Percentiles rank a stretch among this genome's conserved stretches.
Evolutionary conservation across 2,113 vertebrate species (phyloP).

Genomic region (Raja brachyura): DNA sequence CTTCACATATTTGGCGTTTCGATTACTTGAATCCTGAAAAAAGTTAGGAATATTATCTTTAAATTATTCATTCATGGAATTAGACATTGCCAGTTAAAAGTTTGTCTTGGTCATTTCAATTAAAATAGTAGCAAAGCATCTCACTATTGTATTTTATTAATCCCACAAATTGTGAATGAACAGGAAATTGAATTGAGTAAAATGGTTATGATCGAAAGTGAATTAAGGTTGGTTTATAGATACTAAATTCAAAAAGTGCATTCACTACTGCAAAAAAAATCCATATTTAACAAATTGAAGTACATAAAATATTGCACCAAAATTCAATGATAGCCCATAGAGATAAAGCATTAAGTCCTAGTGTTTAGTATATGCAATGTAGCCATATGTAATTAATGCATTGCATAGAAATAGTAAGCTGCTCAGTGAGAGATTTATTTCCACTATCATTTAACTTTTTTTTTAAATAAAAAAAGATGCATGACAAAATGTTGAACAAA

Average conservation of each 20-base stretch:
- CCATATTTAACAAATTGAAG: background rate
- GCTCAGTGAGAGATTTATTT: background rate
- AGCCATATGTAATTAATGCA: background rate
- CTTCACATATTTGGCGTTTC: background rate
- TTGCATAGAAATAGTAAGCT: background rate
- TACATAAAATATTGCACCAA: background rate
- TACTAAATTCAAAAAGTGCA: background rate
- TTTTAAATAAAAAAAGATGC: too few relatives aligned
- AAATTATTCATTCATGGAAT: background rate
- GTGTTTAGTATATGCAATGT: constrained; percentile 7
- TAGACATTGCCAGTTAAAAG: background rate
- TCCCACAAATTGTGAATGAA: background rate
- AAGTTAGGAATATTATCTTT: background rate
- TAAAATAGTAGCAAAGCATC: background rate
- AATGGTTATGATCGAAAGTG: background rate
- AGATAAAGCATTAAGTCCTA: background rate
- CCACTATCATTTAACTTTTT: too few relatives aligned
- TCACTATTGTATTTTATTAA: background rate
- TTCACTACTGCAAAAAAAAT: background rate
- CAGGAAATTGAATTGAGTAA: constrained; percentile 5
- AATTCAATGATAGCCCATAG: background rate
- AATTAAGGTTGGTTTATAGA: constrained; percentile 4
- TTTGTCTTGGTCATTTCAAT: background rate
- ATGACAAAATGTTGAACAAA: background rate
- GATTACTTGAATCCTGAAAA: background rate